Conservation (phyloP, 2,888 invertebrate genomes). For the Pyrocoelia pectoralis region DNA sequence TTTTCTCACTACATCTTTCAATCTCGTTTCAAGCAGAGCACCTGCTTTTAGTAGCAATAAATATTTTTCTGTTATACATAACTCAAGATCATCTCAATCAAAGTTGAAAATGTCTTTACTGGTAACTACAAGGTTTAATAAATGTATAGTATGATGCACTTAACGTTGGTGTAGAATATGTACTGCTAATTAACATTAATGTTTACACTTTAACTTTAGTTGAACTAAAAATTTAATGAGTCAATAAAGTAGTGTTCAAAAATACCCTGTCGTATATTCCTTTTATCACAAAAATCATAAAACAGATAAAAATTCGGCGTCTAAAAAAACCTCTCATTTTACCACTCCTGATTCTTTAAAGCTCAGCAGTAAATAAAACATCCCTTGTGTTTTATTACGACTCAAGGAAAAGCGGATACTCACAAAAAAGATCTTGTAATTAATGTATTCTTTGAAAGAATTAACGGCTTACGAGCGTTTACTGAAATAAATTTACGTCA, state of each 20-base stretch:
- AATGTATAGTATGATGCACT: too few species aligned
- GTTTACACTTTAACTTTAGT: not conserved
- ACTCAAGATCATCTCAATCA: too few species aligned
- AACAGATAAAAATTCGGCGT: slow-evolving; percentile 11
- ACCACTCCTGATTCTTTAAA: slow-evolving; percentile 22
- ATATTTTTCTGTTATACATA: too few species aligned
- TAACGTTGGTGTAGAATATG: too few species aligned
- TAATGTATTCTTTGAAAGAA: slow-evolving; percentile 23
- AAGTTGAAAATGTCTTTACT: too few species aligned
- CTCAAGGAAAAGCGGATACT: slow-evolving; percentile 23
- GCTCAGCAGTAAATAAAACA: slow-evolving; percentile 32
- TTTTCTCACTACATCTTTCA: too few species aligned
- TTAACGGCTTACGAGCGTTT: slow-evolving; percentile 6
- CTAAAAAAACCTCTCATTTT: slow-evolving; percentile 19
- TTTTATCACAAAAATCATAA: slow-evolving; percentile 11
- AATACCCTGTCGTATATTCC: not conserved
- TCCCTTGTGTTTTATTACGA: slow-evolving; percentile 32
- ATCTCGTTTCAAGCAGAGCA: too few species aligned
- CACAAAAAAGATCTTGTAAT: slow-evolving; percentile 21
- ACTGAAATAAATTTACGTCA: not conserved
- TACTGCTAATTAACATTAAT: slow-evolving; percentile 1
- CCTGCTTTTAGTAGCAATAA: too few species aligned
- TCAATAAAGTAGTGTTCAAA: not conserved
- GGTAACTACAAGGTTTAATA: too few species aligned
- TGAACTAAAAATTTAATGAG: not conserved